Evolutionary conservation across 2,113 vertebrate genomes (phyloP).

Genomic region (Leptobrachium ailaonicum): DNA sequence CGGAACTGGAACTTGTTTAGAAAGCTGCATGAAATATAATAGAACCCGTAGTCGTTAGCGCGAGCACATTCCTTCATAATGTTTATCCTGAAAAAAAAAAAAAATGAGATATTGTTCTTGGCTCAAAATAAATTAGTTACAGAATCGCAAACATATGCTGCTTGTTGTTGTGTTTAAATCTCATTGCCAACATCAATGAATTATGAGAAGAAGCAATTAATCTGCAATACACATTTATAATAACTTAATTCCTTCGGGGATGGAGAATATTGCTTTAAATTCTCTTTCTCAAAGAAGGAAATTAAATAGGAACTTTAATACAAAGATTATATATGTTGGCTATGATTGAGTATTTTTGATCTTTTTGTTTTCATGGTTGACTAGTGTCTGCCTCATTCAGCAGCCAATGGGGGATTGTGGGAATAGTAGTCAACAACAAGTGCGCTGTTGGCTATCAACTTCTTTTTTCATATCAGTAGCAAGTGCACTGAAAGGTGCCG

Average conservation of each 20-base stretch:
- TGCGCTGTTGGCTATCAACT: no score
- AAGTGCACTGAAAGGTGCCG: no score
- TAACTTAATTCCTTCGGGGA: constrained; percentile 54
- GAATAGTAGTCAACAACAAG: no score
- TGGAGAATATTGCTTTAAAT: not conserved
- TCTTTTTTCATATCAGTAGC: no score
- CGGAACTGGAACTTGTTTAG: constrained; percentile 75
- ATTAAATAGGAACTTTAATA: no score
- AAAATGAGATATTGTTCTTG: constrained; percentile 79
- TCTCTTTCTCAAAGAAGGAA: constrained; percentile 12
- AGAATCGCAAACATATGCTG: constrained; percentile 67
- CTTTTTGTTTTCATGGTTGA: no score
- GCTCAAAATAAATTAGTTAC: constrained; percentile 68
- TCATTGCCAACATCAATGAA: constrained; percentile 56
- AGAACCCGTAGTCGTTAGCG: constrained; percentile 70
- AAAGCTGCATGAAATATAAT: constrained; percentile 83
- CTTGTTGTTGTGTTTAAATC: constrained; percentile 63
- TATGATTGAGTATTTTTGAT: no score
- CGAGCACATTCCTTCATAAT: constrained; percentile 73
- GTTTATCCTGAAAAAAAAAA: constrained; percentile 71
- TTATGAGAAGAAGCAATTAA: constrained; percentile 58
- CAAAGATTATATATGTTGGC: no score
- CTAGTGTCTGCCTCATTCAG: no score
- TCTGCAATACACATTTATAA: constrained; percentile 57
- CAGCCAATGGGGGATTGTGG: no score